Percentiles rank a stretch among this genome's conserved stretches.
These are phyloP conservation scores for Thereva nobilitata DNA, from an alignment of 2,888 invertebrate genomes.

Conservation along the genomic window DNA sequence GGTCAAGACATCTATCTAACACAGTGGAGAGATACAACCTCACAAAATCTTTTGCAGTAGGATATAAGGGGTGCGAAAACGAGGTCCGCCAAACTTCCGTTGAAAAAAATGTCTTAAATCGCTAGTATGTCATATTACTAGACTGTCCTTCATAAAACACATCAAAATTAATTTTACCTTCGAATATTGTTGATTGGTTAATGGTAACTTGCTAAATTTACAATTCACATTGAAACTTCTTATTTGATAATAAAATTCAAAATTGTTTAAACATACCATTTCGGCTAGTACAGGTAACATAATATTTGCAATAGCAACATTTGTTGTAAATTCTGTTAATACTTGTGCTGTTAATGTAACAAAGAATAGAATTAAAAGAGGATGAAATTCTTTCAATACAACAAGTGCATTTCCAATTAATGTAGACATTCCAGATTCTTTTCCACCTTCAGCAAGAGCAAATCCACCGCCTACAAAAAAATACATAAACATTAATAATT, in stretches of 20 bases:
- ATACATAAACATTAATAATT: not conserved
- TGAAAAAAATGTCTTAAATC: too few relatives aligned
- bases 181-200: too few relatives aligned
- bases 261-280: constrained; percentile 62
- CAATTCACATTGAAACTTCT: too few relatives aligned
- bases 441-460: constrained; percentile 85
- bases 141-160: too few relatives aligned
- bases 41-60: too few relatives aligned
- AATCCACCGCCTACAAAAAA: constrained; percentile 75
- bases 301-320: constrained; percentile 88
- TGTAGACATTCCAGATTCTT: constrained; percentile 75
- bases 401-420: constrained; percentile 74
- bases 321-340: constrained; percentile 87
- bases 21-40: too few relatives aligned
- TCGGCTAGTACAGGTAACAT: constrained; percentile 82
- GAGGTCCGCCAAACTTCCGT: too few relatives aligned
- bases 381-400: constrained; percentile 67
- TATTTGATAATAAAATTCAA: not conserved
- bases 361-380: constrained; percentile 70
- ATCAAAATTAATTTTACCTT: too few relatives aligned
- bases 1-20: too few relatives aligned
- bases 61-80: too few relatives aligned
- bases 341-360: constrained; percentile 76
- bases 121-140: too few relatives aligned
- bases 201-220: too few relatives aligned